Conservation (phyloP, 2,797 vertebrate species). For the Peromyscus attwateri region DNA sequence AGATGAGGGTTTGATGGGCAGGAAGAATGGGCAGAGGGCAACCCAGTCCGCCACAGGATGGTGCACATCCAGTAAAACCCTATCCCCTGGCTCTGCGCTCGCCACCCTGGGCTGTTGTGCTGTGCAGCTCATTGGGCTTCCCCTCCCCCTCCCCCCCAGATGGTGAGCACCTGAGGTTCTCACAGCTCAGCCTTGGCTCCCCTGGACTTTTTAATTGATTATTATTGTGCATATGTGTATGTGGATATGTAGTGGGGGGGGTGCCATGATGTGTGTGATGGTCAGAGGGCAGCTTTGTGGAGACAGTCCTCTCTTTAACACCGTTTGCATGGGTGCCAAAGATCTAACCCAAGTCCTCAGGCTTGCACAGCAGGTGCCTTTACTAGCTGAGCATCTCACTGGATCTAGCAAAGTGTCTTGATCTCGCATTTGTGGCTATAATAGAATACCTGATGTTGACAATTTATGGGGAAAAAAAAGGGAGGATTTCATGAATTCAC, state of each 20-base stretch:
- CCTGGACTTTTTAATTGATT: neutral
- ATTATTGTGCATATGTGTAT: neutral
- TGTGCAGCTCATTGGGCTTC: neutral
- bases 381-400: neutral
- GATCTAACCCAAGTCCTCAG: neutral
- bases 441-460: no score
- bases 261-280: neutral
- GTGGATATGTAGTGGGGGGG: neutral
- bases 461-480: neutral
- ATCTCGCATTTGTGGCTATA: neutral
- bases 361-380: neutral
- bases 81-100: neutral
- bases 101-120: fast-evolving
- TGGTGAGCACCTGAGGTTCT: neutral
- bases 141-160: neutral
- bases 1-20: neutral
- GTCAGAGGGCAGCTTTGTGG: neutral
- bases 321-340: neutral
- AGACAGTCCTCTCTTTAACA: neutral
- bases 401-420: neutral
- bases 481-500: neutral
- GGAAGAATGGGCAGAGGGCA: neutral
- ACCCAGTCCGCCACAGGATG: fast-evolving
- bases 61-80: neutral
- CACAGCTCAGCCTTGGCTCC: neutral